Evolutionary conservation across 2,797 vertebrate genomes (phyloP).

Genomic region (Xenentodon cancila): DNA sequence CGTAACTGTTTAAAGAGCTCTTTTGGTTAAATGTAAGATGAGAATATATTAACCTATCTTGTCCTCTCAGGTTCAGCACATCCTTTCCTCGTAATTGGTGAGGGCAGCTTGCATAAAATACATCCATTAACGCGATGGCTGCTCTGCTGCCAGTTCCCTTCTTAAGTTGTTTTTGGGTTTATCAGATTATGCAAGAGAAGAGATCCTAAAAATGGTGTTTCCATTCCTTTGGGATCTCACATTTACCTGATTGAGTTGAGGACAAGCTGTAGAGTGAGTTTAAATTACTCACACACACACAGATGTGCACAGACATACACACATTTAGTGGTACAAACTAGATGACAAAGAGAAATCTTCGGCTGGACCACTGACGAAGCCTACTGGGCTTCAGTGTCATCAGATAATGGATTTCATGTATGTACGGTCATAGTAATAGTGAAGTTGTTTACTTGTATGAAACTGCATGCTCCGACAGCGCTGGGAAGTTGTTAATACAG

Average conservation of each 20-base stretch:
- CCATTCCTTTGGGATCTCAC: slow-evolving; percentile 27
- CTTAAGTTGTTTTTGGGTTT: no score
- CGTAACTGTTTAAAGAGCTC: slow-evolving; percentile 17
- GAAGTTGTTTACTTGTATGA: no score
- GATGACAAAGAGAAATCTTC: no score
- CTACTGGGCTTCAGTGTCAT: neutral
- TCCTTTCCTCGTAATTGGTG: slow-evolving; percentile 26
- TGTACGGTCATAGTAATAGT: neutral
- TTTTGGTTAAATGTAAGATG: slow-evolving; percentile 26
- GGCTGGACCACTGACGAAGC: neutral
- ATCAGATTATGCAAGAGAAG: slow-evolving; percentile 18
- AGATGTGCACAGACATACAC: no score
- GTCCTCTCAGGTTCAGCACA: slow-evolving; percentile 25
- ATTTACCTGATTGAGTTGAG: slow-evolving; percentile 31
- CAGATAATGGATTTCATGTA: neutral
- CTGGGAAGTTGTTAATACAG: no score
- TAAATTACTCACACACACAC: no score
- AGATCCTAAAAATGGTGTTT: slow-evolving; percentile 16
- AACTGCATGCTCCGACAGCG: no score
- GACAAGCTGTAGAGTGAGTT: slow-evolving; percentile 10
- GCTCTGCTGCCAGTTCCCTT: slow-evolving; percentile 29
- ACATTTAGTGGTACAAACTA: no score
- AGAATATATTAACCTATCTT: slow-evolving; percentile 19
- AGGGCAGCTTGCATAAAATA: slow-evolving; percentile 25
- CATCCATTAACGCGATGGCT: slow-evolving; percentile 8